Base-by-base conservation (phyloP, 2,888 invertebrate genomes). In the Drosophila hamatofila region DNA sequence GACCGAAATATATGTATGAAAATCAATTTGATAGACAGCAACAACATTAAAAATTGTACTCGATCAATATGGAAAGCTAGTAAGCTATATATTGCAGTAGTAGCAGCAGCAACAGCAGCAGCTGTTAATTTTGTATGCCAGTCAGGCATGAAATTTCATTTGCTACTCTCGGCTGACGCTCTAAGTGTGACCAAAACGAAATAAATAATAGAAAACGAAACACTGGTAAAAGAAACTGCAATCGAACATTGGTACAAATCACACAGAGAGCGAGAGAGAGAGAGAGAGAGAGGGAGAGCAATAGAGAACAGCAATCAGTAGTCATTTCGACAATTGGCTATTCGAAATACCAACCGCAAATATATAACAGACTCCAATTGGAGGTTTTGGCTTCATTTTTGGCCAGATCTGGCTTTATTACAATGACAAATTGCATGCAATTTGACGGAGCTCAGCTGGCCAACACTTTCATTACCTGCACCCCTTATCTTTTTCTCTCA, bases 131-230 rank as follows among this genome's bases (percentile, higher is more conserved):
- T 75, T 14, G 57, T 68, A 83, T 84, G 74, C 88, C 69, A 75
- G 71, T 75, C 82, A 79, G 67, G 74, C 73, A 51, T 75, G 70
- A 80, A 85, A 85, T 80, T 49, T 80, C 76, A 68, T 80, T 85
- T 77, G 64, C 66, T 60, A 56, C 58, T 72, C 60, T 72, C 60
- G 49, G 49, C 30, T 37, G 52, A 21, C 56, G 64, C 60, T 65
- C 56, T n/a, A 57, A 77, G 79, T 77, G 75, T 77, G 79, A 71
- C 79, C 71, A 70, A 66, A 23, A 27, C 35, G 55, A 57, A 52
- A 39, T 44, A 62, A 48, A 21, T 49, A 75, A 30, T 41, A 48
- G 61, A 25, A 61, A 51, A 48, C 27, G 39, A 39, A 56, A 58
- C 44, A 21, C 33, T 52, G n/a, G 23, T 11, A 49, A 54, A 25